phyloP scores from a whole-genome alignment of 2,797 vertebrate genomes.

The Chaetophractus vellerosus region DNA sequence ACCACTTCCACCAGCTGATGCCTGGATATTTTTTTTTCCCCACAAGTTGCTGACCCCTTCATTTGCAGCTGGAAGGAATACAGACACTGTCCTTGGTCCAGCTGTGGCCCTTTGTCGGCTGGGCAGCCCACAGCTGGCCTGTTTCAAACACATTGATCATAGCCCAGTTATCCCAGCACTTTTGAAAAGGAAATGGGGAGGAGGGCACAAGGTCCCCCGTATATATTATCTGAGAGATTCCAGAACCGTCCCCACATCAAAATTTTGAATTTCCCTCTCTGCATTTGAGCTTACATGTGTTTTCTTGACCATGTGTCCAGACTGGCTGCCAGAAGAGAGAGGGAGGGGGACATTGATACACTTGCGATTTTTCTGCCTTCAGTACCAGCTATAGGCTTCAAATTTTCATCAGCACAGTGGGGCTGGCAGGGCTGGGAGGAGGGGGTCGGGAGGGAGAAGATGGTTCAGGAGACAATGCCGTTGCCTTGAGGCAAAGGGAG shows the following conservation, averaged over 20 bases:
- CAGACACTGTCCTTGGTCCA: conserved; percentile 68
- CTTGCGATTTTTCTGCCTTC: neutral
- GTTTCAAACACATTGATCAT: conserved; percentile 54
- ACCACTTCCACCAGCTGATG: conserved; percentile 77
- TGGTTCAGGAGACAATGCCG: neutral
- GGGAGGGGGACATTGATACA: fast-evolving
- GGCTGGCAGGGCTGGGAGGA: no score
- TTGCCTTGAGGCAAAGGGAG: neutral
- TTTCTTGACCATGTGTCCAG: neutral
- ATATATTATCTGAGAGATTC: neutral
- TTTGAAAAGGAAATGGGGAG: conserved; percentile 45
- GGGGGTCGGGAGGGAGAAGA: fast-evolving
- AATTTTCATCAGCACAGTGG: neutral
- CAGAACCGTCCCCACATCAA: neutral
- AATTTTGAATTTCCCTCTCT: neutral
- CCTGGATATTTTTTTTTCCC: neutral
- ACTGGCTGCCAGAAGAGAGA: neutral
- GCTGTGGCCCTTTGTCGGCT: conserved; percentile 84
- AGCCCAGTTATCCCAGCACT: neutral
- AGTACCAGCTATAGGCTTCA: neutral
- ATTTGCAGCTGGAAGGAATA: conserved; percentile 76
- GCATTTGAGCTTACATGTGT: neutral
- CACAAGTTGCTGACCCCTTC: conserved; percentile 81
- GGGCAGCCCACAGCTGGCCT: conserved; percentile 76
- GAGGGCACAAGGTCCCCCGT: neutral